Evolutionary conservation across 2,888 invertebrate genomes (phyloP).

Genomic region (Nycteola revayana): DNA sequence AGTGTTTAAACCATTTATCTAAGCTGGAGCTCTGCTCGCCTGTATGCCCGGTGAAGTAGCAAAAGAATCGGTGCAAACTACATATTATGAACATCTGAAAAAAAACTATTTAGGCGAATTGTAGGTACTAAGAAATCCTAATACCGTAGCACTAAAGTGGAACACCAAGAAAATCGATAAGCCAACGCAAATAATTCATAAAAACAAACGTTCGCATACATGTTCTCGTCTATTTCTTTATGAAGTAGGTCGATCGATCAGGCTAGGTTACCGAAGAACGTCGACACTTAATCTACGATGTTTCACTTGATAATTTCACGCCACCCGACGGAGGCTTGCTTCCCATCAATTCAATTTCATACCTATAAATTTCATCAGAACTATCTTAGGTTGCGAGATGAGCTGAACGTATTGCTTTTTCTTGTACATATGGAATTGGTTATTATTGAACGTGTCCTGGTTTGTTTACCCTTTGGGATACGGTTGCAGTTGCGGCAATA

Average conservation of each 20-base stretch:
- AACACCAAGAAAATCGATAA: background rate
- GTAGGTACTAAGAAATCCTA: too few species aligned
- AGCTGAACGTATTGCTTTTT: constrained; percentile 20
- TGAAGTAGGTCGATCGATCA: constrained; percentile 55
- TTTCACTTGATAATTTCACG: constrained; percentile 70
- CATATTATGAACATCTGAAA: too few species aligned
- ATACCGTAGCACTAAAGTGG: too few species aligned
- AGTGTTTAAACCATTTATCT: too few species aligned
- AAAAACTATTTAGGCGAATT: too few species aligned
- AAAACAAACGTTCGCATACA: background rate
- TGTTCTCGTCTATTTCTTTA: constrained; percentile 36
- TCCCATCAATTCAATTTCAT: constrained; percentile 64
- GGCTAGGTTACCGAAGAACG: constrained; percentile 45
- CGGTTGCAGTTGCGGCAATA: background rate
- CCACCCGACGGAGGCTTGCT: constrained; percentile 35
- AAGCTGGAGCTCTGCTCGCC: too few species aligned
- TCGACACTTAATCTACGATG: constrained; percentile 61
- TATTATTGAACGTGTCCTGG: too few species aligned
- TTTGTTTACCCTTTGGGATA: too few species aligned
- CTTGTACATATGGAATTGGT: background rate
- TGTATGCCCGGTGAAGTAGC: too few species aligned
- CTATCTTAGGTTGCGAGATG: constrained; percentile 30
- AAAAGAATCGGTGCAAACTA: too few species aligned
- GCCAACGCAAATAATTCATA: constrained; percentile 4
- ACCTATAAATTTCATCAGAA: constrained; percentile 49